These are phyloP conservation scores for Etia nguti DNA, from an alignment of 2,113 vertebrate species.

Conservation along the genomic window DNA sequence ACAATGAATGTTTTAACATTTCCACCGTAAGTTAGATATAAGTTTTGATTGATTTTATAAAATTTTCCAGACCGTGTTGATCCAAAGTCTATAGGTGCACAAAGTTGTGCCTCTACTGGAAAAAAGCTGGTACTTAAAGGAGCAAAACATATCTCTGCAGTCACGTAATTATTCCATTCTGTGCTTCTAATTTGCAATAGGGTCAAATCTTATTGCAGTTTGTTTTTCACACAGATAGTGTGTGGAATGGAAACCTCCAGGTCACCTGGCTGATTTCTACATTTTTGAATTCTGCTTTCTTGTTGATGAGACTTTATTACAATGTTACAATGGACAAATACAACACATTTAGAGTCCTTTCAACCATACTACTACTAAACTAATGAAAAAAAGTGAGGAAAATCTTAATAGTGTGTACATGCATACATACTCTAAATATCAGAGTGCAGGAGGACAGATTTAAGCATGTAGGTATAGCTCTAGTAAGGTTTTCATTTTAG, in stretches of 20 bases:
- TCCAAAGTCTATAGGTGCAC: not conserved
- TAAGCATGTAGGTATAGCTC: not conserved
- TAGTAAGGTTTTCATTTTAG: not conserved
- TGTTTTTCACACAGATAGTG: not conserved
- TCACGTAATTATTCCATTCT: not conserved
- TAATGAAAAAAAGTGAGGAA: not conserved
- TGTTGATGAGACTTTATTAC: not conserved
- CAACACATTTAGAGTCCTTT: not conserved
- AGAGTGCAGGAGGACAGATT: not conserved
- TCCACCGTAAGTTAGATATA: not conserved
- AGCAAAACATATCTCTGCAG: not conserved
- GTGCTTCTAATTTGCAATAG: not conserved
- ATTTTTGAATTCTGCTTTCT: too few species aligned
- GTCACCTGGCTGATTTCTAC: too few species aligned
- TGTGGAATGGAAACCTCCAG: too few species aligned
- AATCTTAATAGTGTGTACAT: not conserved
- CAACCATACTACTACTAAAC: too few species aligned
- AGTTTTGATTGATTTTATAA: not conserved
- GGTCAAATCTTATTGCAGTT: not conserved
- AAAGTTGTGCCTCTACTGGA: not conserved
- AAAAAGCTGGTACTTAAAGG: not conserved
- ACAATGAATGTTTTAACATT: not conserved
- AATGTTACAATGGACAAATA: not conserved
- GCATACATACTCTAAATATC: not conserved
- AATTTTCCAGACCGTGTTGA: not conserved